These are phyloP conservation scores for Lasioglossum lativentre DNA, from an alignment of 2,888 invertebrate genomes.

Conservation along the genomic window DNA sequence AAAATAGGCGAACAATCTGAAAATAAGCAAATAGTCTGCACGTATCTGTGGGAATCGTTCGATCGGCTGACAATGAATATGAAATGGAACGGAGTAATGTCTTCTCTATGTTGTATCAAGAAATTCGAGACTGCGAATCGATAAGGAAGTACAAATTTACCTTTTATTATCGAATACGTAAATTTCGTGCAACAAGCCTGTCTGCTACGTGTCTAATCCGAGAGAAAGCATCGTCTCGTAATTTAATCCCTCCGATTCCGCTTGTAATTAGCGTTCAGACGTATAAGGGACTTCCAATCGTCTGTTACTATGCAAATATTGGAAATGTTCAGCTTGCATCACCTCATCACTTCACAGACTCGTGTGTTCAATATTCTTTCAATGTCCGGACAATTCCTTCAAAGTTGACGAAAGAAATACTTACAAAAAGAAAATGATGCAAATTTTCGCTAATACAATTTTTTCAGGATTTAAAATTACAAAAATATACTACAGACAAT, in stretches of 20 bases:
- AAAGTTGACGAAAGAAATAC: background rate
- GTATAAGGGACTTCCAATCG: conserved; percentile 45
- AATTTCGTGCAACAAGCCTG: conserved; percentile 39
- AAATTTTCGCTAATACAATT: background rate
- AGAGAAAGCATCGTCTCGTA: conserved; percentile 59
- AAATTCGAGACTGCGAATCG: conserved; percentile 23
- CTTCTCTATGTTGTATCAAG: conserved; percentile 29
- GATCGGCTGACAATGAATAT: background rate
- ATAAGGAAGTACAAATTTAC: conserved; percentile 61
- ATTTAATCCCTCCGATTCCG: conserved; percentile 57
- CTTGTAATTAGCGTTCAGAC: conserved; percentile 57
- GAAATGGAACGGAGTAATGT: background rate
- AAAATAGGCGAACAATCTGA: background rate
- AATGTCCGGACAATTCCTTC: background rate
- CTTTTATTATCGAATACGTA: conserved; percentile 56
- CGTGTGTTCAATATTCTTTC: background rate
- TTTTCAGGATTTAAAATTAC: background rate
- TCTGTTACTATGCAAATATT: conserved; percentile 29
- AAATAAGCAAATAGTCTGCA: background rate
- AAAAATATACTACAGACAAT: background rate
- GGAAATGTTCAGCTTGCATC: background rate
- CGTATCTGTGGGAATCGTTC: background rate
- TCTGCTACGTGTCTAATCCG: conserved; percentile 70
- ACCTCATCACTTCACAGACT: background rate
- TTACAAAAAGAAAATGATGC: background rate